Percentiles rank a stretch among this genome's conserved stretches.
phyloP scores from a whole-genome alignment of 2,797 vertebrate species.

The Xiphorhynchus erythropygius region DNA sequence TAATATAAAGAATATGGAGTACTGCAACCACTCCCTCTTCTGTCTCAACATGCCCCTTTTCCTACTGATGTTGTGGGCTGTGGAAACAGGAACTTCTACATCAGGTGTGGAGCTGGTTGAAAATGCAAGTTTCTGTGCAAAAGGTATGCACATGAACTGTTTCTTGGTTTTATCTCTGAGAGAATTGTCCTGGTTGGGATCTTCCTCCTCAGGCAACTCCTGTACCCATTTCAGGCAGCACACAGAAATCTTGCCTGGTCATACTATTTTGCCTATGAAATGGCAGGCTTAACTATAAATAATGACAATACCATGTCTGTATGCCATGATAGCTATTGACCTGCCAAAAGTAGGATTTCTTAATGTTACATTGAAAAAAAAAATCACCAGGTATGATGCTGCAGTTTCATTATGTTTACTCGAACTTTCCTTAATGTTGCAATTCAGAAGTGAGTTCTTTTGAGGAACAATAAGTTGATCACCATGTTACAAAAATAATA shows the following conservation, averaged over 20 bases:
- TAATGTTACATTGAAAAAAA: neutral
- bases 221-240: neutral
- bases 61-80: neutral
- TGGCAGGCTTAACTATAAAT: neutral
- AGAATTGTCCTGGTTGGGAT: neutral
- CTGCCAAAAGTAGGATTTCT: neutral
- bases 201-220: neutral
- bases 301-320: neutral
- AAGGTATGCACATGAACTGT: neutral
- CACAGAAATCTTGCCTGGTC: neutral
- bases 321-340: neutral
- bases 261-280: conserved; percentile 5
- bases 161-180: neutral
- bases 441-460: neutral
- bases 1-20: neutral
- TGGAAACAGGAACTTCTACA: neutral
- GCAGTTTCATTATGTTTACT: neutral
- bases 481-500: neutral
- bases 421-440: neutral
- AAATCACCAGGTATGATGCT: neutral
- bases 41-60: neutral
- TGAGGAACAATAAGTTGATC: neutral
- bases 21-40: neutral
- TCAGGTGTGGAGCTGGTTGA: neutral
- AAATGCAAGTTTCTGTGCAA: neutral